Conservation (phyloP, 2,113 vertebrate species). For the cattle (Bos taurus) region ARS-UCD2.0 NC_037332.1:110106001-110106500, state of each 20-base stretch:
- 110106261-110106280: neutral
- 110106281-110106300: no score
- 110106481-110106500: rapidly evolving
- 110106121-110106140: rapidly evolving
- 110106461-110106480: neutral
- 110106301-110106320: neutral
- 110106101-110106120: rapidly evolving
- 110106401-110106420: neutral
- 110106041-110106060: neutral
- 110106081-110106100: rapidly evolving
- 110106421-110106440: neutral
- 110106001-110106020: neutral
- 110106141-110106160: rapidly evolving
- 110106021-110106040: neutral
- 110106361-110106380: neutral
- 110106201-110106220: neutral
- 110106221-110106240: neutral
- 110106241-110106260: neutral
- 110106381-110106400: neutral
- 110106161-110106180: neutral
- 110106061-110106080: neutral
- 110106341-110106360: neutral
- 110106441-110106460: no score
- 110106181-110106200: rapidly evolving
- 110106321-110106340: neutral